Evolutionary conservation across 1,140 invertebrate genomes (phyloP), one percentile per base, ranked within the genome.

Genomic region (Geopemphigus sp.): DNA sequence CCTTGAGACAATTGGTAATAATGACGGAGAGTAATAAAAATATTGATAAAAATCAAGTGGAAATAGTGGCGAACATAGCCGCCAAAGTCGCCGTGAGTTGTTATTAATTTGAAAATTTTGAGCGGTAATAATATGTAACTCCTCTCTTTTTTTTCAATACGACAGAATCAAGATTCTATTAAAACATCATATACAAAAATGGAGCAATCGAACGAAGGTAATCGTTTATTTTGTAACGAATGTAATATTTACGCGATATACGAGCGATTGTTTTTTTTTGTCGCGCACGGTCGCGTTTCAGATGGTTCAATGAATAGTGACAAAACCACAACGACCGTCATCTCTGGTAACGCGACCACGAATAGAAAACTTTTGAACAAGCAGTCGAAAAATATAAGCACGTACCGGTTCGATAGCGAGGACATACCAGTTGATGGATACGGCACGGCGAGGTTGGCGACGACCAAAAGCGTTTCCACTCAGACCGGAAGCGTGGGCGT

Each of bases 1-100:
- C 88, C 5, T 84, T 89, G 26, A 83, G 88, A 63, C 88, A 89
- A 80, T 83, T 89, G 12, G 87, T 89, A 10, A 82, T 89, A 32
- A 85, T 85, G 81, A 86, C 88, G 2, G 86, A 87, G 81, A 85
- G 85, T 83, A 82, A 83, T 66, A 82, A 83, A 50, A 64, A 84
- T 47, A 84, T 87, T 50, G 85, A 86, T 73, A 84, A 85, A 39
- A 45, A 83, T 26, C 53, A 84, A 73, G 70, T 81, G 0, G 82
- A 80, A 29, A 68, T 85, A 29, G 84, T 83, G 15, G 82, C 83
- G 53, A 83, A 83, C 24, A 83, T 83, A 24, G 82, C 76, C 10
- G 76, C 76, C n/a, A 72, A 70, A 56, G 47, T 80, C 22, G 76
- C 54, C 10, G 80, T 70, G 26, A 66, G 63, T 68, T 24, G n/a